These are phyloP conservation scores for Schlechtendalia chinensis DNA, from an alignment of 1,140 invertebrate species.

Conservation along the genomic window DNA sequence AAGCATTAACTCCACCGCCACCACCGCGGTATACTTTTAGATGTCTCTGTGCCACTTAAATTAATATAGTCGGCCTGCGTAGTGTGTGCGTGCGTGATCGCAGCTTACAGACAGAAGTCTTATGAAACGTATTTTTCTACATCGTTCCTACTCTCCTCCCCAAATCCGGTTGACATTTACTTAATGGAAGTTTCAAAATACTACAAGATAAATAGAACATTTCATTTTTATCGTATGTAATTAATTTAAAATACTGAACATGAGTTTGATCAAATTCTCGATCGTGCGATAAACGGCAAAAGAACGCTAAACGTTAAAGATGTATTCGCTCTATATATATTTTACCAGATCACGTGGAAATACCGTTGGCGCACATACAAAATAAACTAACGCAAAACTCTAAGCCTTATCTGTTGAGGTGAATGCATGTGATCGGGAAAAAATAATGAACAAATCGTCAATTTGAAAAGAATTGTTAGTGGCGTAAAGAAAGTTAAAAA, in stretches of 20 bases:
- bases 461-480: too few relatives aligned
- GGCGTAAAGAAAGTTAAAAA: too few relatives aligned
- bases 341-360: too few relatives aligned
- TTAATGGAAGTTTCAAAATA: constrained; percentile 8
- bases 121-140: constrained; percentile 13
- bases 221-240: not conserved
- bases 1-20: constrained; percentile 31
- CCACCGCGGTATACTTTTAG: not conserved
- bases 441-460: too few relatives aligned
- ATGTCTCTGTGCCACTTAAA: constrained; percentile 24
- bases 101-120: constrained; percentile 6
- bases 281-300: not conserved
- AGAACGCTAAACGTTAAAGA: not conserved
- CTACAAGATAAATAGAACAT: constrained; percentile 6
- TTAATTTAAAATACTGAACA: not conserved
- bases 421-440: too few relatives aligned
- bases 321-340: not conserved
- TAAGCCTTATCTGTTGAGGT: too few relatives aligned
- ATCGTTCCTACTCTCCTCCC: not conserved
- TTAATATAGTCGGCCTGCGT: not conserved
- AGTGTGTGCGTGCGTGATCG: not conserved
- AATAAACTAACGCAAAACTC: too few relatives aligned
- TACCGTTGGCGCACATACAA: too few relatives aligned
- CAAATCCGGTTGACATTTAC: constrained; percentile 1
- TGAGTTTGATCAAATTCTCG: not conserved